phyloP scores from a whole-genome alignment of 2,113 vertebrate genomes.

The Trichechus manatus region DNA sequence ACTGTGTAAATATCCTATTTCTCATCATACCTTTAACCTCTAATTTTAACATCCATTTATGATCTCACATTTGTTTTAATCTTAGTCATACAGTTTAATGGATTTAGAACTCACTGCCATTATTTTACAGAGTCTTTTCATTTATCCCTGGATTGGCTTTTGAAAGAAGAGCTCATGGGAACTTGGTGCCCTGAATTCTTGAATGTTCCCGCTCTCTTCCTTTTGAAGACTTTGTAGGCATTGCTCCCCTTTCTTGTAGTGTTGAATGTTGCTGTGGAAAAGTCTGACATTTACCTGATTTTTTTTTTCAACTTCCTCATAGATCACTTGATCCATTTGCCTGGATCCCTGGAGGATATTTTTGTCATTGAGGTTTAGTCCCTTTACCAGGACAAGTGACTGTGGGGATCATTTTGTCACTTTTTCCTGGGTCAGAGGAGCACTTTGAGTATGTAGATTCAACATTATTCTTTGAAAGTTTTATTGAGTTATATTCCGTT shows the following conservation, averaged over 20 bases:
- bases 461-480: neutral
- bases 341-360: neutral
- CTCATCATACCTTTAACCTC: neutral
- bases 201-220: neutral
- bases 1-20: neutral
- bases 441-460: neutral
- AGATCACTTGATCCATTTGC: neutral
- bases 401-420: neutral
- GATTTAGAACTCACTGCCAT: neutral
- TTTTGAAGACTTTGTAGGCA: neutral
- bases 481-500: neutral
- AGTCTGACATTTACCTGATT: neutral
- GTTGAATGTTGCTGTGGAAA: neutral
- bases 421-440: neutral
- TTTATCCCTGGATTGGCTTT: neutral
- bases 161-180: neutral
- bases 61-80: neutral
- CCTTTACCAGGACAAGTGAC: neutral
- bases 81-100: neutral
- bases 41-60: neutral
- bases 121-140: neutral
- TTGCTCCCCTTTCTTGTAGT: neutral
- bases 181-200: neutral
- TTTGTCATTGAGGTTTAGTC: neutral
- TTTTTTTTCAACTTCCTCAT: neutral